Evolutionary conservation across 2,113 vertebrate species (phyloP), one percentile per base, ranked within the genome.

Genomic region (Pachyramphus minor): DNA sequence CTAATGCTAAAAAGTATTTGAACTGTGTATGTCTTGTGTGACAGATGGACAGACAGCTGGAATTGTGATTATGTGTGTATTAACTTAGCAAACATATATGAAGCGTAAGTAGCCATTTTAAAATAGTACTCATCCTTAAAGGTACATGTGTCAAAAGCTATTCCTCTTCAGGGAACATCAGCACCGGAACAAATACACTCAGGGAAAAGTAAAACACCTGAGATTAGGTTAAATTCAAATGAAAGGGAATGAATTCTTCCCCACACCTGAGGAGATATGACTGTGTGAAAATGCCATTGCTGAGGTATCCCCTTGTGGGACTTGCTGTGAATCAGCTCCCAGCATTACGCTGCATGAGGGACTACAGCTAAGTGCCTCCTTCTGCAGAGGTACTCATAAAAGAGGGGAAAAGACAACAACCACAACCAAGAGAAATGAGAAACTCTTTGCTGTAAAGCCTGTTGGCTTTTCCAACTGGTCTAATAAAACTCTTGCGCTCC

Each of bases 401-500:
- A 79, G 33, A 84, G 47, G 67, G 75, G 78, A 56, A 96, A 93
- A 93, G 78, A 84, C 83, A 86, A 85, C 90, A 80, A 77, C 75
- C 83, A 77, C 72, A 90, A 84, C 83, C 64, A 27, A 63, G 63
- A 52, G 72, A 81, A 93, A 81, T 0, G 21, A 95, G 79, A 77
- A 79, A 31, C 42, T 71, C 83, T 86, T 53, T 86, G 55, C 76
- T 84, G 14, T 55, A 62, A 93, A 97, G 56, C 50, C 49, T 55
- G 31, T 55, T 6, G 15, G 59, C 76, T 92, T 94, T 91, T 79
- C 87, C 82, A 88, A n/a, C 71, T 53, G 78, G 90, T 90, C 94
- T 94, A 90, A 91, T 95, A 96, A 95, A 95, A 95, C 23, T 89
- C 56, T 60, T 64, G 50, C 84, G 67, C 62, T 91, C 49, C 82